These are phyloP conservation scores for Thumatha senex DNA, from an alignment of 2,888 invertebrate species.

Conservation along the genomic window DNA sequence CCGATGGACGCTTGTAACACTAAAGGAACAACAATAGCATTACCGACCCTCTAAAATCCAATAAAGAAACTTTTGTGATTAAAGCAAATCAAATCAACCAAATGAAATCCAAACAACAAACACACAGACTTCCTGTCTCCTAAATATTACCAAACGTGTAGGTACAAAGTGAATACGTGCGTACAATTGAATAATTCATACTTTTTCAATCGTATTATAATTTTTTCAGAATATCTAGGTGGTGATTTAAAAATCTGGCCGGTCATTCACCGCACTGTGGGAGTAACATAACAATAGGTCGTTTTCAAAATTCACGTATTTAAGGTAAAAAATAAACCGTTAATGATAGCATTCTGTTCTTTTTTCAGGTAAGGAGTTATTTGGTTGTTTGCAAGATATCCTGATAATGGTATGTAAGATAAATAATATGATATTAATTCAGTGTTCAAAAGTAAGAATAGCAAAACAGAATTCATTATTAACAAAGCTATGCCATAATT, in stretches of 20 bases:
- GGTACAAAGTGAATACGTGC: constrained; percentile 41
- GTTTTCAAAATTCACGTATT: constrained; percentile 42
- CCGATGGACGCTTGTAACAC: no score
- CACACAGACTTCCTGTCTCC: constrained; percentile 19
- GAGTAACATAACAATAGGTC: constrained; percentile 43
- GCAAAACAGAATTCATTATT: not conserved
- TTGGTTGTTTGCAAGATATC: constrained; percentile 8
- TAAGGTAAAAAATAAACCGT: constrained; percentile 37
- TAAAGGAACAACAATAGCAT: no score
- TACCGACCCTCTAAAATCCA: no score
- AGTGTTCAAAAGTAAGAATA: not conserved
- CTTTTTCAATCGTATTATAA: constrained; percentile 56
- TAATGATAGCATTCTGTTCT: constrained; percentile 37
- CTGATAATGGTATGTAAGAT: constrained; percentile 11
- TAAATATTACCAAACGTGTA: constrained; percentile 17
- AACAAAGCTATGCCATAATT: no score
- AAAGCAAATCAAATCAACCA: no score
- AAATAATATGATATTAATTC: not conserved
- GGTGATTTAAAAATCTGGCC: constrained; percentile 71
- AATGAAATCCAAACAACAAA: not conserved
- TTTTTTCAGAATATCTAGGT: constrained; percentile 68
- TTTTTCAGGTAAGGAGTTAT: constrained; percentile 50
- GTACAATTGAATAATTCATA: constrained; percentile 67
- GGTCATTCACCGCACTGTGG: constrained; percentile 63
- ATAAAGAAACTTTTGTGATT: no score